A percentile compares a stretch with the other conserved stretches of the same genome.
Evolutionary conservation across 2,888 invertebrate genomes (phyloP).

Genomic region (Mimumesa dahlbomi): DNA sequence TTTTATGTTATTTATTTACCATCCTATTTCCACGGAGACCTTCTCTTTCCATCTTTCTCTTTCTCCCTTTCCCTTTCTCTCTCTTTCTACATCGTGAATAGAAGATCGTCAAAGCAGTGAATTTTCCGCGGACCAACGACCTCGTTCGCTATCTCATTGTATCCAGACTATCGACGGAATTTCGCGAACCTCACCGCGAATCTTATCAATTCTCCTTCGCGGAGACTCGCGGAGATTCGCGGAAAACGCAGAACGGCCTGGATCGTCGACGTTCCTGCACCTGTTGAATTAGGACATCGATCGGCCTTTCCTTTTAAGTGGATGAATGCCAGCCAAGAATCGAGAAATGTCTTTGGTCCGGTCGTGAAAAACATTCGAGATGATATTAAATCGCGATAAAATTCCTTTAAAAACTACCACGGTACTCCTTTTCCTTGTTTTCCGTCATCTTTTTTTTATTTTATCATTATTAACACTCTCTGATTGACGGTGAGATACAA

Average conservation of each 20-base stretch:
- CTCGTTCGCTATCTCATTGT: neutral
- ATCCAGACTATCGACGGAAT: conserved; percentile 6
- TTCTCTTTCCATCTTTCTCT: too few relatives aligned
- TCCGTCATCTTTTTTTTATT: too few relatives aligned
- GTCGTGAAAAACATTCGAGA: conserved; percentile 21
- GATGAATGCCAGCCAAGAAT: conserved; percentile 40
- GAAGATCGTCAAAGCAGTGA: neutral
- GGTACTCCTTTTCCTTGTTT: too few relatives aligned
- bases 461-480: too few relatives aligned
- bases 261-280: conserved; percentile 44
- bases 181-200: conserved; percentile 21
- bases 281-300: conserved; percentile 55
- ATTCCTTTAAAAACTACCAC: too few relatives aligned
- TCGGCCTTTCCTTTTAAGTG: conserved; percentile 28
- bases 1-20: too few relatives aligned
- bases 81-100: neutral
- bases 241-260: conserved; percentile 29
- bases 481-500: too few relatives aligned
- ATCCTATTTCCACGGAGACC: neutral
- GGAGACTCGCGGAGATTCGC: conserved; percentile 29
- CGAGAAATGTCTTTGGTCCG: conserved; percentile 12
- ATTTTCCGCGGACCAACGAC: neutral
- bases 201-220: conserved; percentile 19
- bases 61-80: neutral
- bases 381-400: too few relatives aligned